These are phyloP conservation scores for Chelonia mydas DNA, from an alignment of 2,797 vertebrate genomes.

Conservation along the genomic window DNA sequence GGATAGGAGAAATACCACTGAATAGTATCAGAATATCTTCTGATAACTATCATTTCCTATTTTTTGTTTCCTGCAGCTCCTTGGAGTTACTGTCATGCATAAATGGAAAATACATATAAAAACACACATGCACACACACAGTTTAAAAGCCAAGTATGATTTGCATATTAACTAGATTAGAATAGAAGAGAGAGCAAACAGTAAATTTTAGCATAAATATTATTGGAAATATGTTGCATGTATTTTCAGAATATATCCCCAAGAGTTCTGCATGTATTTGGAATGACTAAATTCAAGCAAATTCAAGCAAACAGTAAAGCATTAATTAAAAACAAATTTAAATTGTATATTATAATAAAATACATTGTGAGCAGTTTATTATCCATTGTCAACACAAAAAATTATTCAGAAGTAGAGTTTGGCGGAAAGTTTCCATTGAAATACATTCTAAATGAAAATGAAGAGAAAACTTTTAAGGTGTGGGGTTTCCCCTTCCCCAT, in stretches of 20 bases:
- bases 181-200: not conserved
- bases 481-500: not conserved
- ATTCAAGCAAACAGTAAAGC: not conserved
- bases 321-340: conserved; percentile 11
- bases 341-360: not conserved
- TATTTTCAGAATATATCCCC: not conserved
- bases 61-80: not conserved
- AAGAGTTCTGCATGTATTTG: not conserved
- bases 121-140: not conserved
- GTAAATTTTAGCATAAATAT: not conserved
- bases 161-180: not conserved
- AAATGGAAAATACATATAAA: not conserved
- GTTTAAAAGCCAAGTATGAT: not conserved
- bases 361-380: not conserved
- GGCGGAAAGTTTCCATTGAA: not conserved
- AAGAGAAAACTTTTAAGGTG: not conserved
- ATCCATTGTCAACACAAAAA: not conserved
- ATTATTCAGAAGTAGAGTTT: not conserved
- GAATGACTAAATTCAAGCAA: not conserved
- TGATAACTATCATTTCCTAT: not conserved
- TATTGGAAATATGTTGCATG: not conserved
- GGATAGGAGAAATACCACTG: not conserved
- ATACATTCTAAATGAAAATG: not conserved
- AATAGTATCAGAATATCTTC: not conserved
- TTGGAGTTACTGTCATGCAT: not conserved